A percentile compares a stretch with the other conserved stretches of the same genome.
These are phyloP conservation scores for Potamilus streckersoni DNA, from an alignment of 1,140 invertebrate genomes.

Conservation along the genomic window DNA sequence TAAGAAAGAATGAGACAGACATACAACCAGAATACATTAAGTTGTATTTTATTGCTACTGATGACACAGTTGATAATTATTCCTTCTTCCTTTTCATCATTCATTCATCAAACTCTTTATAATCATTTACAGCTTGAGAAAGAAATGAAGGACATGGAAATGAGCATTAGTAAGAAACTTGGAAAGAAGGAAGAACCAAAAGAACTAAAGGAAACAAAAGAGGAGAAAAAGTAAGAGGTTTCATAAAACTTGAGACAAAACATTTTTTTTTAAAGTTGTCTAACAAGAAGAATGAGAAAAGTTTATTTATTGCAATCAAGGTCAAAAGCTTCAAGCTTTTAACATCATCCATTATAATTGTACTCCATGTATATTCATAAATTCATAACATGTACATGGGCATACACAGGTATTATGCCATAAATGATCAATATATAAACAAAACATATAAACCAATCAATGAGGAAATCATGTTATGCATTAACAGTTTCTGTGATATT, in stretches of 20 bases:
- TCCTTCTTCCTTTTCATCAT: not conserved
- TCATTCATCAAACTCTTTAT: not conserved
- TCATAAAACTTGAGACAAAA: no score
- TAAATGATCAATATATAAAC: no score
- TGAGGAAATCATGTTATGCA: no score
- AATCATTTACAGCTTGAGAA: slow-evolving; percentile 28
- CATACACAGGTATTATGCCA: no score
- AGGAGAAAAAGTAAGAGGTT: no score
- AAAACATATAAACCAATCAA: no score
- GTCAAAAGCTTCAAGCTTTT: not conserved
- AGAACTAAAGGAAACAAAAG: slow-evolving; percentile 2
- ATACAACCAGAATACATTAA: no score
- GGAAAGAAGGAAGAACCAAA: slow-evolving; percentile 25
- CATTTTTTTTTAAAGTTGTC: not conserved
- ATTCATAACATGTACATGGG: not conserved
- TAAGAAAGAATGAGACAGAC: no score
- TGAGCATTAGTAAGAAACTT: slow-evolving; percentile 36
- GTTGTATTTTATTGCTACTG: no score
- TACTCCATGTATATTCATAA: no score
- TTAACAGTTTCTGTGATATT: no score
- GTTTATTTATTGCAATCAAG: not conserved
- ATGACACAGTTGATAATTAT: not conserved
- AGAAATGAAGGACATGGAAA: slow-evolving; percentile 37
- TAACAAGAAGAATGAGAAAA: not conserved
- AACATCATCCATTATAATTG: not conserved